Evolutionary conservation across 2,888 invertebrate genomes (phyloP).

Genomic region (Agelastica alni): DNA sequence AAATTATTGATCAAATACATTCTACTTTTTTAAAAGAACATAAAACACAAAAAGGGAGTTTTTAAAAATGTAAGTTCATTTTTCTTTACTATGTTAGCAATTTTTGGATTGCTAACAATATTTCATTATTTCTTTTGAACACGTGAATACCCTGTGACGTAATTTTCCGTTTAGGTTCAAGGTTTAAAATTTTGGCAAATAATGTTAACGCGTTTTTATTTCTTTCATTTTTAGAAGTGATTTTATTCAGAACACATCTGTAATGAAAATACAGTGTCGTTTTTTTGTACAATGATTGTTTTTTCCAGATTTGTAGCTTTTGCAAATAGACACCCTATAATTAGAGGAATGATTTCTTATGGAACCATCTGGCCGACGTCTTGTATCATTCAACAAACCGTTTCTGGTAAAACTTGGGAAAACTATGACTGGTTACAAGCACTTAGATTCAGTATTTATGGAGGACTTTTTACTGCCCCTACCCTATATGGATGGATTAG

Average conservation of each 20-base stretch:
- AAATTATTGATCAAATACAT: too few species aligned
- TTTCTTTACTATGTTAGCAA: not conserved
- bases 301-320: slow-evolving; percentile 58
- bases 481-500: slow-evolving; percentile 80
- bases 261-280: slow-evolving; percentile 24
- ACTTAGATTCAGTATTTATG: slow-evolving; percentile 75
- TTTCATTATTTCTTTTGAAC: not conserved
- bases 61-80: too few species aligned
- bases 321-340: slow-evolving; percentile 59
- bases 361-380: slow-evolving; percentile 75
- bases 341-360: slow-evolving; percentile 72
- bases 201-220: not conserved
- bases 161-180: slow-evolving; percentile 2
- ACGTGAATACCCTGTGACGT: slow-evolving; percentile 12
- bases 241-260: too few species aligned
- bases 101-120: not conserved
- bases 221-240: slow-evolving; percentile 5
- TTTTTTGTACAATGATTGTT: slow-evolving; percentile 44
- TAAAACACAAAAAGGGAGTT: too few species aligned
- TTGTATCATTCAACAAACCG: slow-evolving; percentile 72
- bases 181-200: slow-evolving; percentile 22
- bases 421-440: slow-evolving; percentile 72
- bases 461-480: slow-evolving; percentile 81
- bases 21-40: too few species aligned
- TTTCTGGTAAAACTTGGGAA: slow-evolving; percentile 68